Evolutionary conservation across 2,888 invertebrate species (phyloP), one percentile per base, ranked within the genome.

Genomic region (Julus scanicus): DNA sequence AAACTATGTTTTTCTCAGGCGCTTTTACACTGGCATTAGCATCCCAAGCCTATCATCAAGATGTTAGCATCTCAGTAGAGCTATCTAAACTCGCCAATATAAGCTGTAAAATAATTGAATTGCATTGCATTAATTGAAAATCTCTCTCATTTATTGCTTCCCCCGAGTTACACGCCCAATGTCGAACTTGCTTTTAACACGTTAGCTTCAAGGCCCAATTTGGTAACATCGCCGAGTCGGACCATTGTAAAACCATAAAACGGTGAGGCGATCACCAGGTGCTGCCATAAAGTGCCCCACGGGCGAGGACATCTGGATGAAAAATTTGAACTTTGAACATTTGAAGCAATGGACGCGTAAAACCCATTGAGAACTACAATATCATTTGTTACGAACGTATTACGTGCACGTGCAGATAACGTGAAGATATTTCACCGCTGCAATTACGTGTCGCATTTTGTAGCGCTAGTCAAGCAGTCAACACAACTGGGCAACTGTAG

Each of bases 211-310:
- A 71, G 63, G 63, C 11, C 63, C 63, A 71, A 71, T 71, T 71
- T 71, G 20, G 63, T 20, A 71, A 71, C 63, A 71, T 20, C 20
- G n/a, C 20, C 63, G 20, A 20, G 63, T 20, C 8, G 44, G 63
- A 71, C 63, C 63, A 71, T 20, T 71, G 63, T 71, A 71, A 71
- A 71, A 29, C 20, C 63, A 71, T 71, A 71, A 71, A 71, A 71
- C 63, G 63, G 44, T 71, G 63, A 71, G 63, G 63, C 63, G 63
- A 71, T 71, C 20, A 8, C 63, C 63, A 71, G 63, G 63, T 71
- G 63, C 63, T 71, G 63, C 63, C 6, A 71, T 71, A 71, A 71
- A 71, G 63, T 20, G 63, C 17, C 63, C 8, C 15, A 63, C n/a
- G 6, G 63, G n/a, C 63, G 63, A 71, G 63, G 63, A 20, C 20